These are phyloP conservation scores for Siphonodentalium dalli DNA, from an alignment of 2,888 invertebrate species.

Conservation along the genomic window DNA sequence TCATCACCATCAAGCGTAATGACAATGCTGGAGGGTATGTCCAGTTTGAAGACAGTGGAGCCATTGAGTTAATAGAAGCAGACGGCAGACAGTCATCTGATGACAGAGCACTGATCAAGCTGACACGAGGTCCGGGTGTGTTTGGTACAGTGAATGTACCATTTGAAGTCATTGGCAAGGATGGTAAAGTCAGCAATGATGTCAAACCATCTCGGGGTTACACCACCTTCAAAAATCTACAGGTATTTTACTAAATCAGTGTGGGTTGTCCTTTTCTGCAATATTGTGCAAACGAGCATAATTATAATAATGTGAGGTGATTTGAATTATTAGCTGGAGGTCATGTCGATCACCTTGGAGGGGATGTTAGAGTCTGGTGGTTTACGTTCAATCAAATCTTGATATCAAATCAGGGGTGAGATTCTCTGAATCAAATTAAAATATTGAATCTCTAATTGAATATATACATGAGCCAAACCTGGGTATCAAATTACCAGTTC, in stretches of 20 bases:
- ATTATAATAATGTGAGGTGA: neutral
- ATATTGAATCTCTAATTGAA: too few relatives aligned
- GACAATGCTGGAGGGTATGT: constrained; percentile 56
- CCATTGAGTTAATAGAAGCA: constrained; percentile 43
- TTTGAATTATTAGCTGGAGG: neutral
- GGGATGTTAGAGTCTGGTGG: neutral
- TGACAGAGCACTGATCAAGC: constrained; percentile 33
- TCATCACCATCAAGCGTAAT: constrained; percentile 57
- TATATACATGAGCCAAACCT: too few relatives aligned
- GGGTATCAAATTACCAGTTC: too few relatives aligned
- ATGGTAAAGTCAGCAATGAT: constrained; percentile 39
- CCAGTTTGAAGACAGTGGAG: constrained; percentile 45
- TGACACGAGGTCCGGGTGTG: constrained; percentile 55
- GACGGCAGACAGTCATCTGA: constrained; percentile 17
- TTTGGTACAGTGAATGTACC: constrained; percentile 56
- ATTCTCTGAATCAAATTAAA: too few relatives aligned
- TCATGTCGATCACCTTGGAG: neutral
- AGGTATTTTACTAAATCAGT: constrained; percentile 38
- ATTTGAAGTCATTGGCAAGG: constrained; percentile 42
- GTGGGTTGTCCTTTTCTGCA: too few relatives aligned
- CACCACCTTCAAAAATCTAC: constrained; percentile 50
- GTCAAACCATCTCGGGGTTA: constrained; percentile 49
- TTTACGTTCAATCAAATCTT: too few relatives aligned
- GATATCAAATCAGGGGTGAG: too few relatives aligned
- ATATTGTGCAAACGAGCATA: too few relatives aligned